Evolutionary conservation across 2,797 vertebrate species (phyloP).

Genomic region (Myotis daubentonii): DNA sequence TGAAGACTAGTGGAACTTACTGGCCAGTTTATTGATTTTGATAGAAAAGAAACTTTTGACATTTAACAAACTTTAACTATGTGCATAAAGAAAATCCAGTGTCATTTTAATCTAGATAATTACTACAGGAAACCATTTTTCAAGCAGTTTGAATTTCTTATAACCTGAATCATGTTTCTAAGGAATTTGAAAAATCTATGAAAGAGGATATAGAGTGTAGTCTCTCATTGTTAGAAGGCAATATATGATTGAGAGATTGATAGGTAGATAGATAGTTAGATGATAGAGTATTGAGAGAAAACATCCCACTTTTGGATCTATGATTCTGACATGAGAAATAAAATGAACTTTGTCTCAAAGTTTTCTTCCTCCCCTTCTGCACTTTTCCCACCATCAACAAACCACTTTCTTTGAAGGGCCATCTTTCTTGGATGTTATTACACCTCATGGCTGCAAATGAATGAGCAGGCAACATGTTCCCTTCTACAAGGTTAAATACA

Average conservation of each 20-base stretch:
- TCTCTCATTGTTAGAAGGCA: background rate
- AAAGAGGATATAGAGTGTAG: background rate
- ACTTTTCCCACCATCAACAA: background rate
- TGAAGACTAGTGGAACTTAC: constrained; percentile 73
- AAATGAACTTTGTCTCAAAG: background rate
- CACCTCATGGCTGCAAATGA: background rate
- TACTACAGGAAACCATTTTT: background rate
- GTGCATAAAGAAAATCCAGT: background rate
- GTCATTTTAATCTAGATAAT: constrained; percentile 24
- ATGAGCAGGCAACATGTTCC: background rate
- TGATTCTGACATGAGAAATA: background rate
- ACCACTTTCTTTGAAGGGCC: background rate
- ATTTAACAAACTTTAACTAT: constrained; percentile 71
- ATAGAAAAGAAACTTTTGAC: constrained; percentile 77
- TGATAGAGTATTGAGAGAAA: background rate
- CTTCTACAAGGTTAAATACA: background rate
- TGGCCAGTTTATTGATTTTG: constrained; percentile 80
- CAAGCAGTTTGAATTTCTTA: background rate
- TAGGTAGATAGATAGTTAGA: background rate
- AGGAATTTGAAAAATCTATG: constrained; percentile 5
- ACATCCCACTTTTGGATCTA: background rate
- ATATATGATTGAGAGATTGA: background rate
- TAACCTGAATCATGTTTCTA: background rate
- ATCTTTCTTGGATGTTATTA: background rate
- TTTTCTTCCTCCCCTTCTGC: background rate